A percentile compares a stretch with the other conserved stretches of the same genome.
Evolutionary conservation across 92 coral and sea anemone genomes (phyloP).

Genomic region (Pocillopora meandrina): DNA sequence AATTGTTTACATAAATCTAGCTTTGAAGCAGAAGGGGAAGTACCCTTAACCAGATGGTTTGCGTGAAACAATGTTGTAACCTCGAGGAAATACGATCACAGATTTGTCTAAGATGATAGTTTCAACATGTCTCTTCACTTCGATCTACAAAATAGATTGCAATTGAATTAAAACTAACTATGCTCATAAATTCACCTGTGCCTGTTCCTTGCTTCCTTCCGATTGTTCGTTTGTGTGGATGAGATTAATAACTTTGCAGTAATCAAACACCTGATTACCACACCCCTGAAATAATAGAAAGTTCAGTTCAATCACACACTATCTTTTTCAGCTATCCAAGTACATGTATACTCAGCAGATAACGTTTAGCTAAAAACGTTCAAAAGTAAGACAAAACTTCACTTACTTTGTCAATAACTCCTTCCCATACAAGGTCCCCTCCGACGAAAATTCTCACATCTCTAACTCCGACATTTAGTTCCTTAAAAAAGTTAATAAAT

Average conservation of each 20-base stretch:
- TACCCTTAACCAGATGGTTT: no score
- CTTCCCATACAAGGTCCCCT: conserved; percentile 89
- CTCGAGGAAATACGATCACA: no score
- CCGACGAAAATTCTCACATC: conserved; percentile 83
- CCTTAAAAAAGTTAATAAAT: conserved; percentile 41
- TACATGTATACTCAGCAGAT: background rate
- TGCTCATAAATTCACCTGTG: conserved; percentile 2
- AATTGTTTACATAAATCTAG: background rate
- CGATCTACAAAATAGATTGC: no score
- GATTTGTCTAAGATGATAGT: no score
- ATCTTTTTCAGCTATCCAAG: no score
- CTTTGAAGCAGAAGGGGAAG: background rate
- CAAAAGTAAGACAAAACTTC: background rate
- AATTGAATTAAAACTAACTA: background rate
- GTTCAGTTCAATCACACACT: background rate
- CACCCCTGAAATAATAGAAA: conserved; percentile 72
- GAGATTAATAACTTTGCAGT: conserved; percentile 75
- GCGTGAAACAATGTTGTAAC: no score
- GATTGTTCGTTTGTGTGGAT: conserved; percentile 9
- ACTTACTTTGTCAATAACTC: conserved; percentile 86
- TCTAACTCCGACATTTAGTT: conserved; percentile 81
- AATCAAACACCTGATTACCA: conserved; percentile 97
- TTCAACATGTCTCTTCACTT: no score
- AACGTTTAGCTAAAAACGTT: background rate
- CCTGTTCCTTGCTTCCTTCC: background rate